Conservation (phyloP, 2,888 invertebrate species). For the Campopleginae sp. region DNA sequence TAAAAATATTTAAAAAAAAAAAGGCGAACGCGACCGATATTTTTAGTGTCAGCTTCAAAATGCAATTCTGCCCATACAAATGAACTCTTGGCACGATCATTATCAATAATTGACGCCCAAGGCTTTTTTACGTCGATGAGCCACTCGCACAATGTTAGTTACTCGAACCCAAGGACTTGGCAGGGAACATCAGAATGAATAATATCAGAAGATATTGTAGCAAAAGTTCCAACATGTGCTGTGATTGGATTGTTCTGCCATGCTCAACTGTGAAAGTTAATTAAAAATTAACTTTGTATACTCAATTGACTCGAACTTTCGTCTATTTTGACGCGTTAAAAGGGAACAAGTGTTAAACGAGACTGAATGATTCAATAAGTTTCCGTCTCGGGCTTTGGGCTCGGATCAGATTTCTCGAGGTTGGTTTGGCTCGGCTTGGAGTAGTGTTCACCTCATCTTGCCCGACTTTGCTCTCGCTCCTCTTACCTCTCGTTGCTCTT, state of each 20-base stretch:
- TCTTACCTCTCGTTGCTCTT: conserved; percentile 49
- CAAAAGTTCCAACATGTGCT: neutral
- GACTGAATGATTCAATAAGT: conserved; percentile 13
- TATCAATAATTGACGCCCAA: neutral
- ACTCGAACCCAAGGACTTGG: neutral
- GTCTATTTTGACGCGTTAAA: conserved; percentile 15
- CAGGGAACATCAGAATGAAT: neutral
- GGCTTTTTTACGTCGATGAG: neutral
- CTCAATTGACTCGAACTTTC: conserved; percentile 9
- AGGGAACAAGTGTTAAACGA: conserved; percentile 25
- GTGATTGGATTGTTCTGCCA: neutral
- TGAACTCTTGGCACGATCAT: neutral
- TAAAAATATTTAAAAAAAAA: neutral
- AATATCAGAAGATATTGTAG: neutral
- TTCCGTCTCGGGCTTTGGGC: conserved; percentile 31
- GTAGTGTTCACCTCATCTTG: conserved; percentile 39
- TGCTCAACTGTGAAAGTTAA: neutral
- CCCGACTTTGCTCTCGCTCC: conserved; percentile 7
- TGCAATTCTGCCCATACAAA: neutral
- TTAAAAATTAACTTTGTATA: conserved; percentile 9
- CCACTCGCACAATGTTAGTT: neutral
- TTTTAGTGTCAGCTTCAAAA: neutral
- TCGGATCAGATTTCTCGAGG: conserved; percentile 45
- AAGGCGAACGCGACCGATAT: neutral
- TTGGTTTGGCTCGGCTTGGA: neutral